phyloP scores from a whole-genome alignment of 2,113 vertebrate genomes.

The Crotalus viridis region DNA sequence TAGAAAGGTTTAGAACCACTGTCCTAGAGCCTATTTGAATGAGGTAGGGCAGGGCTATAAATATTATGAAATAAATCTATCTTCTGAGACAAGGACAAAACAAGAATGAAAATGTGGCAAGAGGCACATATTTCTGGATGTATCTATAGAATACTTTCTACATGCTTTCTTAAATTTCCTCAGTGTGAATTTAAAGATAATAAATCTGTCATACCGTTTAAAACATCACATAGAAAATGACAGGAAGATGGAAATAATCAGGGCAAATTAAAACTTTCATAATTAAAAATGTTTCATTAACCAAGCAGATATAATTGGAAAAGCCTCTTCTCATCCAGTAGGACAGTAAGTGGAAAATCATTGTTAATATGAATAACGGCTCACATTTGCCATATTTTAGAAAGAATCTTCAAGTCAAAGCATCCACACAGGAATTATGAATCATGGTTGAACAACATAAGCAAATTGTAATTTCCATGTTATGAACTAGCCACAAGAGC shows the following conservation, averaged over 20 bases:
- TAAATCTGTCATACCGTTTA: constrained; percentile 67
- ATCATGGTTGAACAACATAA: background rate
- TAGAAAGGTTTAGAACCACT: too few relatives aligned
- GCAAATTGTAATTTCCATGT: background rate
- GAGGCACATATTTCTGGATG: background rate
- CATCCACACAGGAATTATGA: background rate
- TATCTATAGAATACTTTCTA: background rate
- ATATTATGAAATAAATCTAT: background rate
- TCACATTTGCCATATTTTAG: background rate
- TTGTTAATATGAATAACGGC: constrained; percentile 10
- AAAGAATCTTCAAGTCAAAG: background rate
- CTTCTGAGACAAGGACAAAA: background rate
- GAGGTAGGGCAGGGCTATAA: background rate
- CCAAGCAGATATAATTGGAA: constrained; percentile 60
- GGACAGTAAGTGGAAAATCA: constrained; percentile 55
- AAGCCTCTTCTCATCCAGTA: constrained; percentile 61
- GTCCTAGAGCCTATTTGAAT: background rate
- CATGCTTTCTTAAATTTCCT: constrained; percentile 66
- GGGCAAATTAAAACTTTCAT: constrained; percentile 69
- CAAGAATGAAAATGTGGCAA: constrained; percentile 29
- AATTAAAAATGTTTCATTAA: constrained; percentile 70
- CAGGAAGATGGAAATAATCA: constrained; percentile 72
- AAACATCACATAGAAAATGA: constrained; percentile 74
- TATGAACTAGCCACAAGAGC: background rate
- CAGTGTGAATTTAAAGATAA: constrained; percentile 73